Conservation (phyloP, 2,888 invertebrate species). For the Drosophila yooni region DNA sequence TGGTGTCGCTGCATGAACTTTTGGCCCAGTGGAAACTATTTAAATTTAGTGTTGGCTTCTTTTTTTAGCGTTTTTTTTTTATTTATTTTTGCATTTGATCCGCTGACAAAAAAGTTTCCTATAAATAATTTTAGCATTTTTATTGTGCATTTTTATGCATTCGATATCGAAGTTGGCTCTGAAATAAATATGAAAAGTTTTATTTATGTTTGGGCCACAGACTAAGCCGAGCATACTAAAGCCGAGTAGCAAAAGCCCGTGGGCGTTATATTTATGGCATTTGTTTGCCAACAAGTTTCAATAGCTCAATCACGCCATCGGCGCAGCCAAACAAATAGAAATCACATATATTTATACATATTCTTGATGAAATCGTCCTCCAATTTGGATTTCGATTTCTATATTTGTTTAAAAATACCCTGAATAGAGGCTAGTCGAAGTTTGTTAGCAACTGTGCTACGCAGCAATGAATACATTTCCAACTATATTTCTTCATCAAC, state of each 20-base stretch:
- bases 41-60: slow-evolving; percentile 64
- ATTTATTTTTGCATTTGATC: slow-evolving; percentile 47
- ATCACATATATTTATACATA: slow-evolving; percentile 48
- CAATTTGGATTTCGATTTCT: slow-evolving; percentile 21
- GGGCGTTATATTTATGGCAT: slow-evolving; percentile 78
- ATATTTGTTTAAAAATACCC: slow-evolving; percentile 2
- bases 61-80: slow-evolving; percentile 17
- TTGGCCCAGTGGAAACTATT: slow-evolving; percentile 68
- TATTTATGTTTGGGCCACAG: slow-evolving; percentile 69
- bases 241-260: slow-evolving; percentile 29
- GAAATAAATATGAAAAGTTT: slow-evolving; percentile 81
- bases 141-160: slow-evolving; percentile 81
- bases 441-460: background rate
- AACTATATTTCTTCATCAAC: background rate
- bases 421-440: background rate
- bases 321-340: slow-evolving; percentile 41
- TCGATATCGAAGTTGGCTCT: slow-evolving; percentile 75
- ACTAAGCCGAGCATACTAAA: slow-evolving; percentile 19
- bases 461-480: background rate
- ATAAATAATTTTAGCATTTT: slow-evolving; percentile 81
- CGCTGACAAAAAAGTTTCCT: slow-evolving; percentile 59
- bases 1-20: slow-evolving; percentile 43
- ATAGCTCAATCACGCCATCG: slow-evolving; percentile 75
- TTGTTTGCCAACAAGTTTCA: slow-evolving; percentile 82
- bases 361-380: slow-evolving; percentile 16